Evolutionary conservation across 92 coral and sea anemone genomes (phyloP).

Genomic region (Parazoanthus atlanticus): DNA sequence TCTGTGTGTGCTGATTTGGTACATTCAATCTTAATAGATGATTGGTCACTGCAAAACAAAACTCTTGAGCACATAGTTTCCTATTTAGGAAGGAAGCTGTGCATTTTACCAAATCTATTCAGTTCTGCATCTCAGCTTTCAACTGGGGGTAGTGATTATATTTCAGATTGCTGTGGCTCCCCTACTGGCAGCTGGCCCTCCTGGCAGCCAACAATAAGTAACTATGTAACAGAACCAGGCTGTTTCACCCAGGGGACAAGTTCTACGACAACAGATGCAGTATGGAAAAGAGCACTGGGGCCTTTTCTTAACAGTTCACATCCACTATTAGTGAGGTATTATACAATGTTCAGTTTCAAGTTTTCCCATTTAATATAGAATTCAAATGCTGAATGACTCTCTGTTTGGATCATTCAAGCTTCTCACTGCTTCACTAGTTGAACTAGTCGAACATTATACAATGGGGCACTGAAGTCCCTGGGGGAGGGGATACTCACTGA

Average conservation of each 20-base stretch:
- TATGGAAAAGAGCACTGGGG: conserved; percentile 6
- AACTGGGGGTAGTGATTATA: background rate
- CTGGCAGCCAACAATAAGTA: conserved; percentile 65
- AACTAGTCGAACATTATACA: too few species aligned
- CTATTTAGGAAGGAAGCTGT: background rate
- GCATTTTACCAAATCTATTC: background rate
- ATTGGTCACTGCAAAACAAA: background rate
- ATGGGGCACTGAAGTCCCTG: too few species aligned
- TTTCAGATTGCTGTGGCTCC: background rate
- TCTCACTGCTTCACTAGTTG: too few species aligned
- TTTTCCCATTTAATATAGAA: too few species aligned
- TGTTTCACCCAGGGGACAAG: conserved; percentile 57
- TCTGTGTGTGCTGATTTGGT: background rate
- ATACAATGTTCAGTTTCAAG: too few species aligned
- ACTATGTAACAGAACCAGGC: conserved; percentile 66
- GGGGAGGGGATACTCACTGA: too few species aligned
- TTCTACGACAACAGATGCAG: background rate
- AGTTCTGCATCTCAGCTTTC: background rate
- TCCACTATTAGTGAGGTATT: conserved; percentile 39
- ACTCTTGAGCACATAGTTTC: too few species aligned
- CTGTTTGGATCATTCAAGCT: too few species aligned
- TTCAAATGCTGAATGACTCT: background rate
- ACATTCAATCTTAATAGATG: background rate
- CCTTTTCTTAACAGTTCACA: conserved; percentile 27
- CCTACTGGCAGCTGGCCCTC: conserved; percentile 78